Conservation (phyloP, 2,113 vertebrate species). For the human (Homo sapiens) region DNA sequence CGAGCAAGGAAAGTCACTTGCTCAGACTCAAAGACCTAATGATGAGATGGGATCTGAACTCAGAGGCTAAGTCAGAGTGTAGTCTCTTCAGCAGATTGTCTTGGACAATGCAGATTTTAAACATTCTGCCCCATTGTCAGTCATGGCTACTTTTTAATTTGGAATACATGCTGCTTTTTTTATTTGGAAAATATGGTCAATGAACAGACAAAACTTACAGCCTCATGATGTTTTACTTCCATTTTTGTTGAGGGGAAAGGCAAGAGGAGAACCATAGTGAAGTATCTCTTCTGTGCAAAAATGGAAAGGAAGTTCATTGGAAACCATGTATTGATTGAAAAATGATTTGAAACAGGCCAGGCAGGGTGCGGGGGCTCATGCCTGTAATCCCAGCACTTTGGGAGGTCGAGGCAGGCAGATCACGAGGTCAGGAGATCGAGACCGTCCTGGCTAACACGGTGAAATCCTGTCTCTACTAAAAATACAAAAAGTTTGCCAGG, state of each 20-base stretch:
- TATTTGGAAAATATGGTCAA: background rate
- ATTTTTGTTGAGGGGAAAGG: background rate
- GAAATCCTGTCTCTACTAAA: too few species aligned
- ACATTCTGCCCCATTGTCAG: background rate
- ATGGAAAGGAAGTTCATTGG: background rate
- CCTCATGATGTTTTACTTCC: background rate
- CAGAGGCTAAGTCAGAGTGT: background rate
- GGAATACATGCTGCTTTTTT: background rate
- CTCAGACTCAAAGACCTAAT: background rate
- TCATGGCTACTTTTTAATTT: background rate
- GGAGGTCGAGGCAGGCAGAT: too few species aligned
- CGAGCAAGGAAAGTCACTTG: rapidly evolving
- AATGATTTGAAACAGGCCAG: conserved; percentile 6
- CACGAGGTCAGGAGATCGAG: too few species aligned
- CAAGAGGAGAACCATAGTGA: background rate
- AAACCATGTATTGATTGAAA: conserved; percentile 1
- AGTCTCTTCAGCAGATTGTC: background rate
- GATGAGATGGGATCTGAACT: background rate
- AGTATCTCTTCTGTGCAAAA: background rate
- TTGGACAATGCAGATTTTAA: background rate
- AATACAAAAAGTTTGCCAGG: too few species aligned
- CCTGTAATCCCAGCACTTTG: too few species aligned
- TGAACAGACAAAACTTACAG: background rate
- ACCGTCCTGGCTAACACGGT: too few species aligned
- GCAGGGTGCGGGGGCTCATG: too few species aligned